Evolutionary conservation across 2,113 vertebrate genomes (phyloP).

Genomic region (Macquaria australasica): DNA sequence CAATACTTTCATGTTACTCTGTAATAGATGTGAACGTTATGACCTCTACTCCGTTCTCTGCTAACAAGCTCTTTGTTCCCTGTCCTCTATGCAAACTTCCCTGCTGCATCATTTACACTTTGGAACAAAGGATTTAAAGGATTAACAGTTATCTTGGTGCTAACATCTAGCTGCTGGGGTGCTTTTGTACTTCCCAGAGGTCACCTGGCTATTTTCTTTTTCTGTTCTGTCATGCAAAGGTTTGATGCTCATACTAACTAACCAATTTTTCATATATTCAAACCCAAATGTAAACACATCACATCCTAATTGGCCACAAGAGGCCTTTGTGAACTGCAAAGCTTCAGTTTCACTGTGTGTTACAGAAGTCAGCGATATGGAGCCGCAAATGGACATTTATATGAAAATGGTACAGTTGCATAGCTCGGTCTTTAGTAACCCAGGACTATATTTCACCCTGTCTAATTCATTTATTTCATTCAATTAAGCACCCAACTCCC

Average conservation of each 20-base stretch:
- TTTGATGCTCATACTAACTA: neutral
- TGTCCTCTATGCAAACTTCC: conserved; percentile 4
- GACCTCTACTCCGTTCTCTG: neutral
- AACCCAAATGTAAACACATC: neutral
- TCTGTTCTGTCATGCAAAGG: neutral
- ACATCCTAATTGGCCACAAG: neutral
- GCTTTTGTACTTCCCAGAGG: conserved; percentile 20
- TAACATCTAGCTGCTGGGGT: neutral
- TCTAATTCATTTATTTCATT: neutral
- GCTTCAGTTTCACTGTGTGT: neutral
- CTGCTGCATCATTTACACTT: conserved; percentile 18
- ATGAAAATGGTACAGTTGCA: neutral
- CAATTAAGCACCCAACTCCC: neutral
- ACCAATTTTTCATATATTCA: neutral
- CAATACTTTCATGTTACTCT: conserved; percentile 23
- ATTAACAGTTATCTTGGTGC: conserved; percentile 1
- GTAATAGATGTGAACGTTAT: conserved; percentile 4
- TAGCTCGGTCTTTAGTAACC: neutral
- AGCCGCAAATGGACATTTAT: neutral
- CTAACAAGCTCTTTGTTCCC: conserved; percentile 38
- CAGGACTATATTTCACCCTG: neutral
- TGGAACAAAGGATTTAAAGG: no score
- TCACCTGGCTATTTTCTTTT: neutral
- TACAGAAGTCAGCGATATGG: neutral
- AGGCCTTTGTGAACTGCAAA: neutral